Evolutionary conservation across 2,888 invertebrate species (phyloP), one percentile per base, ranked within the genome.

Genomic region (Omphaloscelis lunosa): DNA sequence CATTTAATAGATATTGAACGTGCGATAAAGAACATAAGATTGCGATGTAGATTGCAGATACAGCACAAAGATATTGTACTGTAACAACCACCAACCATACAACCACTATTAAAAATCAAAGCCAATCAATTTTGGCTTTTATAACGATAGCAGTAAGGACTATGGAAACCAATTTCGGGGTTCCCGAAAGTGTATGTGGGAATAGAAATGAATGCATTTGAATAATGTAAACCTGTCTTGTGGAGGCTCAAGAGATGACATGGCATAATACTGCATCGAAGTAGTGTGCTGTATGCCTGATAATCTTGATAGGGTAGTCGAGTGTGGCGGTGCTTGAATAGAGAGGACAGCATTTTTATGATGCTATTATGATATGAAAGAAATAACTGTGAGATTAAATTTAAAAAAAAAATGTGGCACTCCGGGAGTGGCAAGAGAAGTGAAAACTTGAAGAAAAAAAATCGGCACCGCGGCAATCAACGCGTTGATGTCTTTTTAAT

Each of bases 161-260:
- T 79, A 79, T 72, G 62, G 61, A 80, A 15, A 72, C 23, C 11
- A 77, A 77, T 79, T 86, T 88, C 71, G 74, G 81, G 80, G 78
- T 75, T 86, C 78, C 78, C 72, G 65, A 87, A 90, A 86, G 74
- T 85, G 84, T 85, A 74, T 82, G 84, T 88, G 86, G 66, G 89
- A 88, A 91, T 90, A 88, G 87, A 93, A 93, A 93, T 88, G 91
- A 92, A 92, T 93, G 93, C 92, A 94, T 95, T 95, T 96, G 95
- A 96, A 96, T 96, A 95, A 96, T 95, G 94, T 94, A 94, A 95
- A 92, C 94, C 93, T 94, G 95, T 94, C 93, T 94, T 90, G 92
- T 90, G 90, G 90, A 91, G 92, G 93, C 92, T 93, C 90, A 89
- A 90, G 92, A 94, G 95, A 95, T 96, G 96, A 96, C 96, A 95